Conservation (phyloP, 1,140 invertebrate species). For the Plutomurus gul region DNA sequence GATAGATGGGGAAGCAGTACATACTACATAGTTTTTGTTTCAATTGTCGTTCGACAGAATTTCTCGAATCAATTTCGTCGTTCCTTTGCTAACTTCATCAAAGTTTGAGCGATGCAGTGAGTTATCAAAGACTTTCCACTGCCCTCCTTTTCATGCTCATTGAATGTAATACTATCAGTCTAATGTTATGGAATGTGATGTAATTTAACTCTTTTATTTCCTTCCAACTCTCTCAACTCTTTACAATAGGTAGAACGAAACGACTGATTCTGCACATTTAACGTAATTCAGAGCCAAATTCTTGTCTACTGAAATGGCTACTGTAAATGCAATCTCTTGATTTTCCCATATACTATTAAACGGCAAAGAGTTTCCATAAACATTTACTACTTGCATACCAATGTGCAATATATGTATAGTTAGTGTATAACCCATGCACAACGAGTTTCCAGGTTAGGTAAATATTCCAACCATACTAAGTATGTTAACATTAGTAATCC, state of each 20-base stretch:
- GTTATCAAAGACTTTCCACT: not conserved
- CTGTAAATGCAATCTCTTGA: too few species aligned
- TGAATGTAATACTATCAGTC: not conserved
- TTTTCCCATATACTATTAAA: too few species aligned
- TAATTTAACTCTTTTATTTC: not conserved
- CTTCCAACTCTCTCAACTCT: not conserved
- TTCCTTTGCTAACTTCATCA: not conserved
- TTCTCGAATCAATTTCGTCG: not conserved
- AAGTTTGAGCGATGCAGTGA: not conserved
- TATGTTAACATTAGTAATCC: too few species aligned
- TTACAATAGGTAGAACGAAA: not conserved
- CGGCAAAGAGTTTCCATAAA: too few species aligned
- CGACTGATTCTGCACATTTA: slow-evolving; percentile 2
- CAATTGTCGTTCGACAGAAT: not conserved
- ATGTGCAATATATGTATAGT: too few species aligned
- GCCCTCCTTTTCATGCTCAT: not conserved
- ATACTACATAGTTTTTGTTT: not conserved
- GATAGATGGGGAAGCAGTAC: not conserved
- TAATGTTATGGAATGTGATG: slow-evolving; percentile 18
- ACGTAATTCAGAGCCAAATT: too few species aligned
- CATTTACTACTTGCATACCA: too few species aligned
- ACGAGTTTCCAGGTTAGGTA: too few species aligned
- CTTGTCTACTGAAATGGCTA: too few species aligned
- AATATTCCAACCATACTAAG: too few species aligned
- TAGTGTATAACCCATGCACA: too few species aligned